Base-by-base conservation (phyloP, 2,888 invertebrate genomes). In the Odontomyia ornata region DNA sequence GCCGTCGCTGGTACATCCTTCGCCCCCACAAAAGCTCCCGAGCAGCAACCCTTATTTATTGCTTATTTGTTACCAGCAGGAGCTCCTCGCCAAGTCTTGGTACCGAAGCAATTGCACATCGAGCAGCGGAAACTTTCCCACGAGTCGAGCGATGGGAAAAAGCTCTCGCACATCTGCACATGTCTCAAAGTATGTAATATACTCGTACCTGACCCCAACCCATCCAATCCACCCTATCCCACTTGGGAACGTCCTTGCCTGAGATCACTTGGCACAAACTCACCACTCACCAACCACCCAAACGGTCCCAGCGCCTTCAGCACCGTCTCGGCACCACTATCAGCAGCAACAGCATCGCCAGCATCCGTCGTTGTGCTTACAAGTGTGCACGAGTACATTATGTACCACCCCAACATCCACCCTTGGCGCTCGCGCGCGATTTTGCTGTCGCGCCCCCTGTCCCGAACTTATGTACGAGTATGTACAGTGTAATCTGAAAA, bases 181-280 rank as follows among this genome's bases (percentile, higher is more conserved):
- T 73, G 73, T 73, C 73, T 36, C 57, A 60, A 57, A 36, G 18
- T 52, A 67, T 67, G 67, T 69, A 67, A 72, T 67, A 77, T 9
- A 18, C 73, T 30, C 46, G 64, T n/a, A n/a, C 77, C 72, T 18
- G 60, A 60, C 47, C 52, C 9, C 36, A 36, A 5, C 36, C 36
- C 36, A 36, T 9, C 36, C 5, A 9, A 36, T 36, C 3, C 36
- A 57, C 69, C 57, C 67, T 60, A 57, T 36, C 73, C 73, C 43
- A 43, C 60, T 28, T 60, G 28, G n/a, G 30, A 76, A 78, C 72
- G 78, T 76, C 78, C 78, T 78, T 78, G 78, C 78, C 76, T 76
- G 56, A 78, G 78, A 76, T 78, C 77, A 75, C 47, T 52, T 64
- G 65, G 65, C 64, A 47, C n/a, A n/a, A n/a, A n/a, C n/a, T 28